Conservation (phyloP, 2,113 vertebrate species). For the Corydoras maculifer region DNA sequence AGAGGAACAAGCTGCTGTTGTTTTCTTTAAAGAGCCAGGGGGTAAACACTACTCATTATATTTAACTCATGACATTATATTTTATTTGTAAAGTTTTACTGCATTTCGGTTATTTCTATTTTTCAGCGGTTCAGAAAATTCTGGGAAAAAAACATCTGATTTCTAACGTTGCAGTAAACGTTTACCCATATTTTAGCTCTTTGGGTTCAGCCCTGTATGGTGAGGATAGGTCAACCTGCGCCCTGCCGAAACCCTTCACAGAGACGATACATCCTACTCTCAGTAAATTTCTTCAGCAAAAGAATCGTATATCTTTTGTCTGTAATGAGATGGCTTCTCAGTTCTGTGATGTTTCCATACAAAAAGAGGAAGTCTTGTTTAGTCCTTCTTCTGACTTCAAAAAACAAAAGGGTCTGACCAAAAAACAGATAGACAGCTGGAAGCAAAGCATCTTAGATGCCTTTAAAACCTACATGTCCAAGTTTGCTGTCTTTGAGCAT, state of each 20-base stretch:
- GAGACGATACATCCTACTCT: conserved; percentile 57
- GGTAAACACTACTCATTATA: conserved; percentile 61
- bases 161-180: conserved; percentile 53
- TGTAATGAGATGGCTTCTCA: conserved; percentile 58
- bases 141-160: conserved; percentile 58
- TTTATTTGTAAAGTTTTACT: not conserved
- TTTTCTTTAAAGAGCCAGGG: conserved; percentile 65
- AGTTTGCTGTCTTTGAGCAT: conserved; percentile 55
- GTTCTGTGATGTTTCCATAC: conserved; percentile 64
- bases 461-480: conserved; percentile 59
- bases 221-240: conserved; percentile 63
- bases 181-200: conserved; percentile 72
- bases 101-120: not conserved
- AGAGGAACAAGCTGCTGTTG: conserved; percentile 70
- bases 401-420: conserved; percentile 51
- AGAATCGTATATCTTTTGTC: conserved; percentile 54
- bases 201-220: conserved; percentile 72
- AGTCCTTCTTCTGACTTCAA: conserved; percentile 60
- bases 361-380: conserved; percentile 52
- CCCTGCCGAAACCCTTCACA: conserved; percentile 67
- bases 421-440: conserved; percentile 62
- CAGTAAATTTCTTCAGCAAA: conserved; percentile 64
- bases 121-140: conserved; percentile 64
- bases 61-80: not conserved
- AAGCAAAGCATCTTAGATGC: conserved; percentile 21